Base-by-base conservation (phyloP, 1,140 invertebrate species). In the Sminthurides bifidus region DNA sequence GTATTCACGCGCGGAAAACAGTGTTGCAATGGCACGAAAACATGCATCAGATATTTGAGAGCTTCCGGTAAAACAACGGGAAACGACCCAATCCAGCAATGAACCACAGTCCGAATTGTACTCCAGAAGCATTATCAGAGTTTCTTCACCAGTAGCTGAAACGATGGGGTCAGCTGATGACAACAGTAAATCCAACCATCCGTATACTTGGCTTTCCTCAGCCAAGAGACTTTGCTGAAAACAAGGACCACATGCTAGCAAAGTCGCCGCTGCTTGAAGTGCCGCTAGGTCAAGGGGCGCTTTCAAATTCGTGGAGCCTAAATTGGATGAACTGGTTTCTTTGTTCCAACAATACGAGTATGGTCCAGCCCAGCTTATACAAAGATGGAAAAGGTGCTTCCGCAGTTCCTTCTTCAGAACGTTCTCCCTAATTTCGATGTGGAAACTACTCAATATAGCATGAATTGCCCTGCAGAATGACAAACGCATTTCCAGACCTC, bases 1-100 rank as follows among this genome's bases (percentile, higher is more conserved):
- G 76, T 97, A 98, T 72, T 98, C 95, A 65, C 87, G 85, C 27
- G 90, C 87, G 68, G 90, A 93, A 70, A 98, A 98, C 59, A 98
- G 89, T 15, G 91, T 87, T 23, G 92, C 90, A 15, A 98, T 76
- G 10, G 93, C 90, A 66, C 90, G 79, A 69, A 98, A 98, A 69
- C 93, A 97, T 1, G 88, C 87, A 70, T 96, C 92, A 6, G 92
- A 91, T 21, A 97, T 89, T 58, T 85, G 79, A 8, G 84, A 80
- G 4, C 80, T 71, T 3, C 90, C 92, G 0, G 91, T 98, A 68
- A 94, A 99, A 72, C 95, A 98, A 46, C 91, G 81, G 73, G 96
- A 90, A 21, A 98, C 92, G 0, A 93, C 84, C 93, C 93, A 98
- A 72, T 98, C 95, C 5, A 98, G 73, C 15, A 98, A 73, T 2